These are phyloP conservation scores for Leptopilina drosophilae DNA, from an alignment of 2,888 invertebrate genomes.

Conservation along the genomic window DNA sequence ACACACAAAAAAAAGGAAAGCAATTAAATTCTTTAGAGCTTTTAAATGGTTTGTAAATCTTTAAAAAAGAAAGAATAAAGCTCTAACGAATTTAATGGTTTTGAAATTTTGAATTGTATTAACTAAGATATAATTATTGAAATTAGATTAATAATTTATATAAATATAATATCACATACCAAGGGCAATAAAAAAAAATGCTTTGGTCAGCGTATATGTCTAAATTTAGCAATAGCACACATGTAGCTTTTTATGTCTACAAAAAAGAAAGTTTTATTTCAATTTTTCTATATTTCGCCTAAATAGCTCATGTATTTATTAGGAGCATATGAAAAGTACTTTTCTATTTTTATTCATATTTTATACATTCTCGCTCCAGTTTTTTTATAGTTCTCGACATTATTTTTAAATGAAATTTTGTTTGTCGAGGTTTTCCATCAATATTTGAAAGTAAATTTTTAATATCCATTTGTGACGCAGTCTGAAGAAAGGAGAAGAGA, in stretches of 20 bases:
- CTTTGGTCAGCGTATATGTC: slow-evolving; percentile 76
- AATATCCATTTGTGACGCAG: background rate
- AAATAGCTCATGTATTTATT: slow-evolving; percentile 37
- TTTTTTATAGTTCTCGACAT: slow-evolving; percentile 27
- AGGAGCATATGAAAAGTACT: slow-evolving; percentile 44
- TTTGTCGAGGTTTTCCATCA: slow-evolving; percentile 38
- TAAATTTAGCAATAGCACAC: slow-evolving; percentile 75
- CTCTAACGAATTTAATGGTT: slow-evolving; percentile 65
- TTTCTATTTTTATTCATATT: slow-evolving; percentile 47
- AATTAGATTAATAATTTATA: slow-evolving; percentile 66
- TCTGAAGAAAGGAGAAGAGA: too few relatives aligned
- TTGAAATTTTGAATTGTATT: slow-evolving; percentile 54
- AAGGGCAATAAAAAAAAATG: slow-evolving; percentile 66
- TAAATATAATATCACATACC: slow-evolving; percentile 66
- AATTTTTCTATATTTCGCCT: slow-evolving; percentile 13
- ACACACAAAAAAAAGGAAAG: background rate
- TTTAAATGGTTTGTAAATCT: slow-evolving; percentile 51
- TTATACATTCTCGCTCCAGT: slow-evolving; percentile 1
- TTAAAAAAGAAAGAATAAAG: slow-evolving; percentile 47
- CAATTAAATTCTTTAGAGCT: slow-evolving; percentile 1
- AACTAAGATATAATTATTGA: slow-evolving; percentile 59
- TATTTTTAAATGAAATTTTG: slow-evolving; percentile 12
- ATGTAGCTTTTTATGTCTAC: slow-evolving; percentile 58
- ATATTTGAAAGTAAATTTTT: slow-evolving; percentile 31
- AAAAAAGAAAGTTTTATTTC: slow-evolving; percentile 9